Base-by-base conservation (phyloP, 1,140 invertebrate genomes). In the Fopius arisanus region DNA sequence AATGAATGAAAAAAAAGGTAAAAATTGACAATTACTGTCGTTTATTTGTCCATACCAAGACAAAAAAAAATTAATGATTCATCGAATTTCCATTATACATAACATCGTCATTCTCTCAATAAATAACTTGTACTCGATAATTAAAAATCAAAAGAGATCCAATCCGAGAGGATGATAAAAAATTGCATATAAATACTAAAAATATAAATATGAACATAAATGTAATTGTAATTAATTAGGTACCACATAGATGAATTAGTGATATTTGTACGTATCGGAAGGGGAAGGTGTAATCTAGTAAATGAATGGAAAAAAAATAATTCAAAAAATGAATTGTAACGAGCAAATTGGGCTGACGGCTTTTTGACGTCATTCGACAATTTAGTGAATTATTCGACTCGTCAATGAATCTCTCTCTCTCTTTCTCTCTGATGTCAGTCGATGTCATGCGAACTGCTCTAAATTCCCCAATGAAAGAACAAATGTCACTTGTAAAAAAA, bases 21-120 rank as follows among this genome's bases (percentile, higher is more conserved):
- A 4, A 37, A 37, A 59, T 26, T 63, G 40, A 51, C 63, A 28
- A 66, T 72, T 72, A 66, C 63, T 72, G 69, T 63, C 69, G 54
- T 51, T 72, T 65, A 74, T 72, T 72, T 72, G 67, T 75, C 62
- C 70, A 71, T 75, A 67, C 67, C 14, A 54, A 41, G 69, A 54
- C 70, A 76, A 73, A n/a, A n/a, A n/a, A n/a, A n/a, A n/a, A n/a
- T n/a, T n/a, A n/a, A 73, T 54, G 41, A 75, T 76, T 70, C 75
- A 76, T 76, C 71, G 62, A 73, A 76, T 73, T 68, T 73, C 68
- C 75, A 73, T 76, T 76, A 76, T 76, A 76, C 29, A 76, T 76
- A 76, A 73, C 75, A 76, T 76, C 72, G 71, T 73, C 54, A 73
- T 76, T 70, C 71, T 70, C 67, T 70, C 33, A 67, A 73, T 70